Conservation (phyloP, 2,797 vertebrate species). For the Thamnophis elegans region DNA sequence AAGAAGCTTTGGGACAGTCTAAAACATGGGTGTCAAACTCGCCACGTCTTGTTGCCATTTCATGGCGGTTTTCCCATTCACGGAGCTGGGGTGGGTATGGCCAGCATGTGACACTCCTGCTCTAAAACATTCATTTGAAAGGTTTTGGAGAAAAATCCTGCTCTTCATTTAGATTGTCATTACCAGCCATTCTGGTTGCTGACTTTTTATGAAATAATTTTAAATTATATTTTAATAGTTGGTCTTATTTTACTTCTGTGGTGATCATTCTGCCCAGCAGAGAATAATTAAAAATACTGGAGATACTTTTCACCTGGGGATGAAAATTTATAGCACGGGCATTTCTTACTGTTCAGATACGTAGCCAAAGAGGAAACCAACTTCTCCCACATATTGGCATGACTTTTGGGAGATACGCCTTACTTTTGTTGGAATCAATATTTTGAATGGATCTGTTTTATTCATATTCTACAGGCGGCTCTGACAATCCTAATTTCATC, state of each 20-base stretch:
- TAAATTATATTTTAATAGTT: not conserved
- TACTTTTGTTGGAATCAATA: not conserved
- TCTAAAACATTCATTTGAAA: not conserved
- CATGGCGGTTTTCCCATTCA: too few species aligned
- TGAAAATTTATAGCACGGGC: not conserved
- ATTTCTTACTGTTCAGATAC: not conserved
- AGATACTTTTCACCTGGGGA: not conserved
- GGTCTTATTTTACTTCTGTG: not conserved
- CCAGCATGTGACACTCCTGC: too few species aligned
- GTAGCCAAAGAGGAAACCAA: not conserved
- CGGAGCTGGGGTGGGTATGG: too few species aligned
- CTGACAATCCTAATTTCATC: conserved; percentile 26
- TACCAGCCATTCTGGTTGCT: not conserved
- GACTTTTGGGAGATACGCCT: not conserved
- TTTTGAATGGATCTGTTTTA: conserved; percentile 3
- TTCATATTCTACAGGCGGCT: conserved; percentile 16
- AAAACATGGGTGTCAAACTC: not conserved
- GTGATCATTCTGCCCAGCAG: not conserved
- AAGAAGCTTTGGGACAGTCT: not conserved
- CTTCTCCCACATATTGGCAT: not conserved
- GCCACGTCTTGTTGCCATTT: fast-evolving
- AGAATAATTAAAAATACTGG: not conserved
- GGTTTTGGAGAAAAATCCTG: not conserved
- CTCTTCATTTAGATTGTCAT: not conserved
- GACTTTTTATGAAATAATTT: not conserved